phyloP scores from a whole-genome alignment of 2,113 vertebrate species.

The Motacilla tschutschensis region DNA sequence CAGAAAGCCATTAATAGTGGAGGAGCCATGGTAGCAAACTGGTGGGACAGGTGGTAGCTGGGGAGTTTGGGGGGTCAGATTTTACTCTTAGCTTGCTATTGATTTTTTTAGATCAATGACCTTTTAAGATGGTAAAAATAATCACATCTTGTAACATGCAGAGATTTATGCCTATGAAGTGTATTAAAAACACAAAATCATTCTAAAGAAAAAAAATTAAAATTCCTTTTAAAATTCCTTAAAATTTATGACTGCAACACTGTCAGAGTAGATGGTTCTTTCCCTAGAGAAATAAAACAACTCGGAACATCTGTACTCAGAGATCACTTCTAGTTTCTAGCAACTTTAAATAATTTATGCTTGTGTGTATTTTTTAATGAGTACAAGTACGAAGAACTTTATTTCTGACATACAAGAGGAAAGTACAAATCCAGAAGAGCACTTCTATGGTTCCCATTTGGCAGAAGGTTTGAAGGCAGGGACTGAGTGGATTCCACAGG shows the following conservation, averaged over 20 bases:
- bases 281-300: background rate
- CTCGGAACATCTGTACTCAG: background rate
- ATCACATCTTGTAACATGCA: background rate
- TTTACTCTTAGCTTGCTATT: background rate
- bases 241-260: background rate
- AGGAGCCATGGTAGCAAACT: background rate
- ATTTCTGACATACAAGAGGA: background rate
- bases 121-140: background rate
- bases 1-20: background rate
- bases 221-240: background rate
- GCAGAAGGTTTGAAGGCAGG: background rate
- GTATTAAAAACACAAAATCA: background rate
- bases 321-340: background rate
- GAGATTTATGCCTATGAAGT: background rate
- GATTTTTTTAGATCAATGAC: background rate
- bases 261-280: background rate
- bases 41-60: background rate
- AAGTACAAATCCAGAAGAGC: background rate
- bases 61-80: background rate
- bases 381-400: background rate
- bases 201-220: background rate
- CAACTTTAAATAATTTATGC: background rate
- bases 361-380: background rate
- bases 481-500: background rate
- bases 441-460: background rate